phyloP scores from a whole-genome alignment of 2,797 vertebrate genomes.

The Typhlichthys subterraneus region DNA sequence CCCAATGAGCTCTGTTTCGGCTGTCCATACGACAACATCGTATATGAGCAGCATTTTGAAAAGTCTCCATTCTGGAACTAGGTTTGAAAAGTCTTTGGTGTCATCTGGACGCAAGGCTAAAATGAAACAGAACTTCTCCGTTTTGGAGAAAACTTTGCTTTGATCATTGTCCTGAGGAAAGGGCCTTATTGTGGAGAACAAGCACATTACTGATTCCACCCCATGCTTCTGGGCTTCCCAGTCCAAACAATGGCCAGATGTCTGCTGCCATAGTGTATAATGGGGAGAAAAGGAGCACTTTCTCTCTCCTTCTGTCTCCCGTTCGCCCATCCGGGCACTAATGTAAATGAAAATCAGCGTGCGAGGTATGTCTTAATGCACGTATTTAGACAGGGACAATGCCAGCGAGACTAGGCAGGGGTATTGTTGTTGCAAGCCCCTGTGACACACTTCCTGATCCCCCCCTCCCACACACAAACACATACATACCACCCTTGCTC shows the following conservation, averaged over 20 bases:
- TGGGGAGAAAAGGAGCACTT: slow-evolving; percentile 35
- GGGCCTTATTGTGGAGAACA: slow-evolving; percentile 7
- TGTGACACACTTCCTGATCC: slow-evolving; percentile 64
- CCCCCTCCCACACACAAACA: background rate
- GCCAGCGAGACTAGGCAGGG: slow-evolving; percentile 33
- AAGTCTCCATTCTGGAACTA: no score
- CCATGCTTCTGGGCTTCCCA: slow-evolving; percentile 59
- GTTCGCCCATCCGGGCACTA: slow-evolving; percentile 62
- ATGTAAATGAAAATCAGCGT: slow-evolving; percentile 68
- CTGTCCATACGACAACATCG: no score
- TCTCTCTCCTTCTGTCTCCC: slow-evolving; percentile 35
- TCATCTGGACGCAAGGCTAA: no score
- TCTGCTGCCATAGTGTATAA: slow-evolving; percentile 56
- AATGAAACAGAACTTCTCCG: no score
- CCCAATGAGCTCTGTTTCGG: no score
- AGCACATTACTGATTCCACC: slow-evolving; percentile 44
- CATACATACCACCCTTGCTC: slow-evolving; percentile 26
- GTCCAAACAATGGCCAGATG: slow-evolving; percentile 61
- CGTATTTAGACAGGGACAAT: slow-evolving; percentile 64
- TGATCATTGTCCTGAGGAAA: no score
- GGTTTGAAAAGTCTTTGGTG: no score
- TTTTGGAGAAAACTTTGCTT: no score
- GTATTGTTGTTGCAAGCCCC: slow-evolving; percentile 61
- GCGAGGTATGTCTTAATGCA: slow-evolving; percentile 35
- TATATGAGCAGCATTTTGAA: no score